Evolutionary conservation across 1,140 invertebrate genomes (phyloP), one percentile per base, ranked within the genome.

Genomic region (Philopotamus ludificatus): DNA sequence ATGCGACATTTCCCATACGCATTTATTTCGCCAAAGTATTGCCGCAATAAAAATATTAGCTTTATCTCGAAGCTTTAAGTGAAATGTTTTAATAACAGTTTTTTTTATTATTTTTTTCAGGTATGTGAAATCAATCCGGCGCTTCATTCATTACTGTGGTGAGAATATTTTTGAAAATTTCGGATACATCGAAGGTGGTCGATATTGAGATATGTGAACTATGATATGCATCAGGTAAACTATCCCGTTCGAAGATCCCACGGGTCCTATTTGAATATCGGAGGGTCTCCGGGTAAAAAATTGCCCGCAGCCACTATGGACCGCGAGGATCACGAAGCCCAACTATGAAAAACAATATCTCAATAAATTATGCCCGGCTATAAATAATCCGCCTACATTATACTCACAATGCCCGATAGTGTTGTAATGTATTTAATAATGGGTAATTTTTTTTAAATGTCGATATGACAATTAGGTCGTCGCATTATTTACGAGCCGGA

Each of bases 311-410:
- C 67, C 63, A 65, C 65, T 50, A 55, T 39, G 57, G 34, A 26
- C 62, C 50, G 49, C 44, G 54, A 39, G 57, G 34, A 26, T 53
- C 50, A 57, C 44, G 54, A 39, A 50, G 47, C 65, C 67, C 63
- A 68, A 64, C 66, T 69, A 59, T 62, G 42, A 69, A 69, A 69
- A 69, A 69, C 67, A 69, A 69, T 69, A 69, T 69, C 67, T 69
- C 67, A 65, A 69, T 69, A 69, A 69, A 69, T 69, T 69, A 69
- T 69, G 67, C 63, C 63, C 67, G 60, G 57, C 59, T 60, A 69
- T 69, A 69, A 65, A 69, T 69, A 61, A 63, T 28, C 23, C 62
- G 58, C 63, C 39, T 67, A 65, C 66, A 63, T n/a, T n/a, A n/a
- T n/a, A n/a, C n/a, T n/a, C n/a, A n/a, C n/a, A 58, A 65, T 55